Evolutionary conservation across 2,797 vertebrate genomes (phyloP).

Genomic region (Onychomys torridus): DNA sequence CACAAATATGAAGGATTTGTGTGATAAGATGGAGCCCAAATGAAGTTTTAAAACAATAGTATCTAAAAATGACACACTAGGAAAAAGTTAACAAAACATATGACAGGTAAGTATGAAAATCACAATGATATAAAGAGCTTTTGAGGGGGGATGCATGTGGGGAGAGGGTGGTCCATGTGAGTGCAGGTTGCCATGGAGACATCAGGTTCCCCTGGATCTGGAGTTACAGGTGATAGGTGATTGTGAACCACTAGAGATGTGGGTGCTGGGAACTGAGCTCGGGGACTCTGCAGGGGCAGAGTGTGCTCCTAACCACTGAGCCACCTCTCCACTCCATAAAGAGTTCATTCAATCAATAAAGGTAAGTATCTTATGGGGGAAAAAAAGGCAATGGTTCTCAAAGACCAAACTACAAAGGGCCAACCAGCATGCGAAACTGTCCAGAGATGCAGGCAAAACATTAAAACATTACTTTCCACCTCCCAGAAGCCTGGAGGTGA

Average conservation of each 20-base stretch:
- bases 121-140: not conserved
- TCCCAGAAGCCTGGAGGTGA: slow-evolving; percentile 7
- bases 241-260: not conserved
- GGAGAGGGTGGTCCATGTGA: not conserved
- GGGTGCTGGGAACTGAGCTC: not conserved
- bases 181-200: not conserved
- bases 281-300: not conserved
- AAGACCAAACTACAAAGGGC: slow-evolving; percentile 28
- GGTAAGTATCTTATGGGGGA: not conserved
- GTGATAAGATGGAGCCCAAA: not conserved
- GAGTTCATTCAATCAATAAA: slow-evolving; percentile 30
- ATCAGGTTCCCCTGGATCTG: not conserved
- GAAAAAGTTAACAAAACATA: slow-evolving; percentile 46
- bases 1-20: not conserved
- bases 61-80: not conserved
- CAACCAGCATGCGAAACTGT: not conserved
- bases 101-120: not conserved
- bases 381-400: not conserved
- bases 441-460: not conserved
- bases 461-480: not conserved
- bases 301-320: not conserved
- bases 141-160: not conserved
- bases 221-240: not conserved
- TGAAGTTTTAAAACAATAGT: not conserved
- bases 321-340: not conserved